Base-by-base conservation (phyloP, 2,888 invertebrate genomes). In the Galerucella calmariensis region DNA sequence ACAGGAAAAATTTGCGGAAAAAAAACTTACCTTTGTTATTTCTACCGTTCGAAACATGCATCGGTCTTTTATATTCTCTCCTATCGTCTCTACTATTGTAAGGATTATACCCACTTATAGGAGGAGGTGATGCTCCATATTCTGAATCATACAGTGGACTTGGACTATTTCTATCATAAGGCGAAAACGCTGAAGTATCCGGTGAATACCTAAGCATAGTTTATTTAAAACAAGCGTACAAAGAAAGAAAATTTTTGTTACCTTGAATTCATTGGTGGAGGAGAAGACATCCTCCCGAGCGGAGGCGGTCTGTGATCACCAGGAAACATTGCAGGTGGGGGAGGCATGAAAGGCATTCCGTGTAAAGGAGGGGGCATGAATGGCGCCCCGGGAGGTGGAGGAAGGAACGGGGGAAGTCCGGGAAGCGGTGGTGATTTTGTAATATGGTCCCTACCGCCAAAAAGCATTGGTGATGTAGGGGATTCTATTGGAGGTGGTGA, bases 311-410 rank as follows among this genome's bases (percentile, higher is more conserved):
- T 87, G 79, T 89, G 89, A 77, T 90, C 90, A 61, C 87, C 90
- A 75, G 85, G 89, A 78, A 83, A 88, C 82, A 87, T 84, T 10
- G 84, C 81, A 12, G 87, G 87, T 0, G 85, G 85, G 20, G 90
- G 88, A 35, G 90, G 88, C 83, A 90, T 87, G 79, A 89, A 89
- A 8, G 87, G 87, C 65, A 81, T 80, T 24, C 88, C 61, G 85
- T 87, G 79, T 11, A 82, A 77, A 67, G 89, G 89, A 68, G 90
- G 90, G 71, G 90, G 91, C 83, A 92, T 90, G 75, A 92, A 92
- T n/a, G 92, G 92, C 75, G 91, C 91, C 73, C 91, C 90, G 61
- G 92, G 91, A 66, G 93, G 92, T 75, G 93, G 90, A 56, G 90
- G 92, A 71, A 92, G 91, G 80, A 92, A 88, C 76, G 92, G 90